phyloP scores from a whole-genome alignment of 2,113 vertebrate genomes.

The Corapipo altera region DNA sequence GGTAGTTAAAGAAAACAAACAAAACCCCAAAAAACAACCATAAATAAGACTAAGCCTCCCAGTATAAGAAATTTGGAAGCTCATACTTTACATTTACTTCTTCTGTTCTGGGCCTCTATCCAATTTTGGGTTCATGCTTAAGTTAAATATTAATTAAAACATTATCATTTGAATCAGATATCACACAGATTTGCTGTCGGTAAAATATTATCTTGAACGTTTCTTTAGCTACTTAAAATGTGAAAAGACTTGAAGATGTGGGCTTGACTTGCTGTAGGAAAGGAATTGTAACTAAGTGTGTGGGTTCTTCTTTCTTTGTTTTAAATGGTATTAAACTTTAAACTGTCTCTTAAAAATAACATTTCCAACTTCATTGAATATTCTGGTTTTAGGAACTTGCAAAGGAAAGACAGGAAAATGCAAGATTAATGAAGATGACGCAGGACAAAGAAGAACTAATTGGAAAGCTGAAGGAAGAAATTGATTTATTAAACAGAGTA shows the following conservation, averaged over 20 bases:
- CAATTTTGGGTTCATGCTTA: neutral
- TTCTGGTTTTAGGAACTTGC: conserved; percentile 82
- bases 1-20: neutral
- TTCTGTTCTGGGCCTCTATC: neutral
- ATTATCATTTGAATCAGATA: neutral
- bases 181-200: neutral
- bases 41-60: neutral
- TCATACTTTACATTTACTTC: neutral
- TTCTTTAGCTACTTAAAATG: neutral
- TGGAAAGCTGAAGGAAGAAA: conserved; percentile 92
- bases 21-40: neutral
- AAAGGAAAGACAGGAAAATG: conserved; percentile 88
- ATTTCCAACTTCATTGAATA: neutral
- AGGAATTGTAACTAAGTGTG: neutral
- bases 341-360: neutral
- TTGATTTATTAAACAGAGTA: conserved; percentile 95
- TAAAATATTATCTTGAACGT: neutral
- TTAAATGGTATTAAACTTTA: neutral
- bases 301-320: neutral
- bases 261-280: neutral
- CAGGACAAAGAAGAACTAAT: conserved; percentile 95
- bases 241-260: neutral
- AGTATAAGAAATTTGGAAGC: neutral
- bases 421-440: conserved; percentile 80
- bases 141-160: neutral